Evolutionary conservation across 2,888 invertebrate species (phyloP).

Genomic region (Nemurella pictetii): DNA sequence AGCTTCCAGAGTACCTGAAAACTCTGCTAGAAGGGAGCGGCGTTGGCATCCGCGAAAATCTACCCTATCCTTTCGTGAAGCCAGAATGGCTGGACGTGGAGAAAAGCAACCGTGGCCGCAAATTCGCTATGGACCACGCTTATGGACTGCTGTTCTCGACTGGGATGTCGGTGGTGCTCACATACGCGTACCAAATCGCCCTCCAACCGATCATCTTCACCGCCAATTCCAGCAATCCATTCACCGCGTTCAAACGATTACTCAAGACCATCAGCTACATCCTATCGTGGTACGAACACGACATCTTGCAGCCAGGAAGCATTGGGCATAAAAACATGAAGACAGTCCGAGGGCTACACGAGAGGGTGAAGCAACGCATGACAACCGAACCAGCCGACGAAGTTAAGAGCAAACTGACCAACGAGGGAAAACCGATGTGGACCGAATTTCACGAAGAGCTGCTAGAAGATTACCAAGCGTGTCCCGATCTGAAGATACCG

Average conservation of each 20-base stretch:
- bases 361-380: conserved; percentile 8
- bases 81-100: conserved; percentile 34
- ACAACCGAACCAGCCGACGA: neutral
- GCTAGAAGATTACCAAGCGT: conserved; percentile 45
- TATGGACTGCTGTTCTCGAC: conserved; percentile 47
- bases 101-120: conserved; percentile 45
- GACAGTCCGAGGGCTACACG: conserved; percentile 48
- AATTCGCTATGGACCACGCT: conserved; percentile 48
- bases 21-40: neutral
- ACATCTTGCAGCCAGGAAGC: conserved; percentile 48
- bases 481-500: conserved; percentile 36
- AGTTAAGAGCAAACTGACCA: neutral
- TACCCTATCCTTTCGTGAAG: neutral
- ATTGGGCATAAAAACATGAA: conserved; percentile 45
- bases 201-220: conserved; percentile 44
- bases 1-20: neutral
- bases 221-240: conserved; percentile 47
- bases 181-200: conserved; percentile 45
- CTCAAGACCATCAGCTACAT: conserved; percentile 49
- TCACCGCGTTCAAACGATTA: conserved; percentile 48
- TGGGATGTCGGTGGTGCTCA: conserved; percentile 48
- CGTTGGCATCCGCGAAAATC: neutral
- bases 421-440: conserved; percentile 16
- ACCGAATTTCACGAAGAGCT: conserved; percentile 42
- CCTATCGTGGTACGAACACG: conserved; percentile 50